These are phyloP conservation scores for Lochmaea capreae DNA, from an alignment of 2,888 invertebrate species.

Conservation along the genomic window DNA sequence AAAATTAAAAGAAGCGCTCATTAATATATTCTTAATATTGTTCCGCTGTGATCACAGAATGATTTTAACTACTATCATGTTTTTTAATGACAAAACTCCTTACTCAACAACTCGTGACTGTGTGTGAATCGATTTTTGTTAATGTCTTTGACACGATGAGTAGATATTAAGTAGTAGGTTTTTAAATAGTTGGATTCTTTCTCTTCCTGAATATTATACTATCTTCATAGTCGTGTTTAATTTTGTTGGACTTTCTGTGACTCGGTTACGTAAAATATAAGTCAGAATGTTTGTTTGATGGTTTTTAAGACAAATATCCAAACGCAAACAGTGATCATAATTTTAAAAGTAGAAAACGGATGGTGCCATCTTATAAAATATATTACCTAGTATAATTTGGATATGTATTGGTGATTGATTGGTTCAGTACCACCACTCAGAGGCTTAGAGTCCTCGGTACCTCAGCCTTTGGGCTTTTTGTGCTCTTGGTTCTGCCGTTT, in stretches of 20 bases:
- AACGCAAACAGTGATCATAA: no score
- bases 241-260: neutral
- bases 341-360: no score
- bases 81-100: constrained; percentile 1
- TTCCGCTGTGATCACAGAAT: neutral
- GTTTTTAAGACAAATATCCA: no score
- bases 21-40: neutral
- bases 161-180: neutral
- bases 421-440: no score
- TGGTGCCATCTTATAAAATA: no score
- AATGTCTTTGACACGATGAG: neutral
- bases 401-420: no score
- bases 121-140: neutral
- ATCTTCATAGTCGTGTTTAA: neutral
- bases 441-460: no score
- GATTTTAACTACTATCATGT: neutral
- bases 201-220: constrained; percentile 1
- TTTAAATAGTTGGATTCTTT: neutral
- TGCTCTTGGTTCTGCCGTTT: no score
- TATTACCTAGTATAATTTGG: no score
- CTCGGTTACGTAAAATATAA: neutral
- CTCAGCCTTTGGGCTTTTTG: no score
- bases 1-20: neutral
- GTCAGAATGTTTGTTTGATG: no score
- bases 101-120: neutral